A percentile compares a stretch with the other conserved stretches of the same genome.
Evolutionary conservation across 1,140 invertebrate genomes (phyloP).

Genomic region (Lethrus apterus): DNA sequence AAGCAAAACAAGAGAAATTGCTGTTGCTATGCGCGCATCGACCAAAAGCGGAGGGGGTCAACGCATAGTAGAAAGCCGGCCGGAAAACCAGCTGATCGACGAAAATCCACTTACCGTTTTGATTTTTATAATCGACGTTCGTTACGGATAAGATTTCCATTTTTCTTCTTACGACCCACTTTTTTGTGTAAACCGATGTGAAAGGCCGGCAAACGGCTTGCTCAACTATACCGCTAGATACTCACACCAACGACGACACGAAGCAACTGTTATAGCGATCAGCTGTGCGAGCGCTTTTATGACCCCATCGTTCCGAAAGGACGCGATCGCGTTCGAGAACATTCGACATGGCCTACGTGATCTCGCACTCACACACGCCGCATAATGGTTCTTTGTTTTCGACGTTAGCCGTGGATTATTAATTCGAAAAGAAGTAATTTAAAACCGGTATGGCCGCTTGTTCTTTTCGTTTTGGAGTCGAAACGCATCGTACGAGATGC

Average conservation of each 20-base stretch:
- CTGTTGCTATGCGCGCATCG: neutral
- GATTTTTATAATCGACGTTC: constrained; percentile 1
- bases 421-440: no score
- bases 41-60: neutral
- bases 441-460: no score
- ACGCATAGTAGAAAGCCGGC: neutral
- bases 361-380: no score
- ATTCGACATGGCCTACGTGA: no score
- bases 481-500: no score
- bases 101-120: neutral
- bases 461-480: no score
- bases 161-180: constrained; percentile 11
- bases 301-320: neutral
- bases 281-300: neutral
- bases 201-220: neutral
- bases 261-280: neutral
- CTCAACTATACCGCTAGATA: neutral
- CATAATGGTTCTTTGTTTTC: no score
- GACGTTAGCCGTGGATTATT: no score
- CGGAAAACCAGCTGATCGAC: neutral
- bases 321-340: neutral
- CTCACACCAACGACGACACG: neutral
- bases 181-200: neutral
- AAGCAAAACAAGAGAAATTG: neutral
- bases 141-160: constrained; percentile 29